These are phyloP conservation scores for Haliaeetus leucogaster DNA, from an alignment of 2,113 vertebrate species.

Conservation along the genomic window DNA sequence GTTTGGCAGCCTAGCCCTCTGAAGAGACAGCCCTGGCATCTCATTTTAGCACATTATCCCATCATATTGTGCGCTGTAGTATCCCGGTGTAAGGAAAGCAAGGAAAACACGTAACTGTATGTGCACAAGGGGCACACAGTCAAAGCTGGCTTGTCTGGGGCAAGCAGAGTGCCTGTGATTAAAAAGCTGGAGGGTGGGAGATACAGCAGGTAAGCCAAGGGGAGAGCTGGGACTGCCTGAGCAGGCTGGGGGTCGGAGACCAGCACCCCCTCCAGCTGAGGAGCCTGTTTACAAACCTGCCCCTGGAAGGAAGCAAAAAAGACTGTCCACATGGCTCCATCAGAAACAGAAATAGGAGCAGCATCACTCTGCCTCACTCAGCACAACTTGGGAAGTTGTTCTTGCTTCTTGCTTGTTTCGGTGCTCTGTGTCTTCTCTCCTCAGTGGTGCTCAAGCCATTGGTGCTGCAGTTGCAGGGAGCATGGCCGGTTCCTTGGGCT, in stretches of 20 bases:
- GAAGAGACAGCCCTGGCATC: constrained; percentile 37
- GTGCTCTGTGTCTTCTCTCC: background rate
- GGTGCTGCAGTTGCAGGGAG: background rate
- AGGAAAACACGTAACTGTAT: background rate
- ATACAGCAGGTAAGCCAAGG: background rate
- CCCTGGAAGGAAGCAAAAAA: background rate
- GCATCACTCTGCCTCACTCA: background rate
- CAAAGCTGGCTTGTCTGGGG: background rate
- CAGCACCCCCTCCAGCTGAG: background rate
- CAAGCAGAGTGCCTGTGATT: background rate
- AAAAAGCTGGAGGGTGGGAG: background rate
- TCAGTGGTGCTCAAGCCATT: background rate
- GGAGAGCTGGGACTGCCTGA: background rate
- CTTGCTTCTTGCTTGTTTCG: background rate
- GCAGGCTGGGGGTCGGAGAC: background rate
- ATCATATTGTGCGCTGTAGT: background rate
- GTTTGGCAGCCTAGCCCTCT: constrained; percentile 55
- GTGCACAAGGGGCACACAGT: background rate
- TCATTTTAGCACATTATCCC: constrained; percentile 50
- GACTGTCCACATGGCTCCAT: accelerated
- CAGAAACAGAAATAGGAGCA: background rate
- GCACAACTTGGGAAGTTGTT: background rate
- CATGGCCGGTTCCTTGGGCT: background rate
- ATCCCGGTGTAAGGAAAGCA: background rate
- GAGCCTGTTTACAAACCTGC: background rate